Percentiles rank a stretch among this genome's conserved stretches.
Evolutionary conservation across 2,888 invertebrate species (phyloP).

Genomic region (Drosophila leonis): DNA sequence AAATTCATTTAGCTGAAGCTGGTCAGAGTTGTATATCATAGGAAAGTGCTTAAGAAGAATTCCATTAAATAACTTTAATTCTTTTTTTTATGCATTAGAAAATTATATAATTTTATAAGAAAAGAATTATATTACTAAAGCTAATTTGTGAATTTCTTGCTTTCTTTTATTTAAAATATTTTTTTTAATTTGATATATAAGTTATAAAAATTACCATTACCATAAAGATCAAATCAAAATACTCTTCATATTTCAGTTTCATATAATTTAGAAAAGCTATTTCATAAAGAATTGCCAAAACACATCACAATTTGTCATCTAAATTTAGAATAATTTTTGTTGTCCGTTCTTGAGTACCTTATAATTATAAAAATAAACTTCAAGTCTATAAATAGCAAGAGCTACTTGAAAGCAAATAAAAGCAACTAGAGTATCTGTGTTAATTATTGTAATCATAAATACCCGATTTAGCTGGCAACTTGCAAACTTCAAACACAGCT

Average conservation of each 20-base stretch:
- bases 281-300: not conserved
- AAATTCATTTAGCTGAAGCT: not conserved
- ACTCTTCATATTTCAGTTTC: not conserved
- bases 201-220: no score
- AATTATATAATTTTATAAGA: not conserved
- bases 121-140: not conserved
- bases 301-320: constrained; percentile 4
- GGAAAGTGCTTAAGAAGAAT: not conserved
- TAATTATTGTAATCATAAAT: not conserved
- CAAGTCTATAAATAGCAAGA: constrained; percentile 18
- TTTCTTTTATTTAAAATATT: no score
- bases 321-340: not conserved
- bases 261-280: not conserved
- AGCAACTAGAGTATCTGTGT: not conserved
- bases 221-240: no score
- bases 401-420: not conserved
- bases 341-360: not conserved
- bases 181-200: no score
- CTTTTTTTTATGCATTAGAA: not conserved
- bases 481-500: not conserved
- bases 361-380: constrained; percentile 26
- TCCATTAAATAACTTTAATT: not conserved
- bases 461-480: not conserved
- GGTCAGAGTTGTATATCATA: not conserved
- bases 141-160: not conserved